phyloP scores from a whole-genome alignment of 2,888 invertebrate species.

The Drosophila meridiana region DNA sequence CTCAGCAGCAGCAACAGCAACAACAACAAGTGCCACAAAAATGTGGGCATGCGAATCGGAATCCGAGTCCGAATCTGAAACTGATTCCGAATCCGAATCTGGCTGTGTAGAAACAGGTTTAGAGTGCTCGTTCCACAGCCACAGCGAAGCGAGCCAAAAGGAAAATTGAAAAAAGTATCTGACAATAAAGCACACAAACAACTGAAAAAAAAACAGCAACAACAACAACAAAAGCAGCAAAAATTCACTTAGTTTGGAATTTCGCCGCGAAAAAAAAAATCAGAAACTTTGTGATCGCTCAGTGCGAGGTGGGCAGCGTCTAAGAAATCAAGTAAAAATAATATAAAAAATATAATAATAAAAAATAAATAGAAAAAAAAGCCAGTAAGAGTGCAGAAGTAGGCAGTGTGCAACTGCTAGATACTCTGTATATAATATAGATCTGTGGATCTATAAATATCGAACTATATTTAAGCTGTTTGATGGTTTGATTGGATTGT shows the following conservation, averaged over 20 bases:
- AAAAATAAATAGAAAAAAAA: constrained; percentile 18
- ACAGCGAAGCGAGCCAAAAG: constrained; percentile 74
- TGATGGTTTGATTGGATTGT: too few relatives aligned
- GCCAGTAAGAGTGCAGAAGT: background rate
- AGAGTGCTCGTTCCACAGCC: constrained; percentile 60
- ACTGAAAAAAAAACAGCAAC: constrained; percentile 13
- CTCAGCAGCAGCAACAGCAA: constrained; percentile 25
- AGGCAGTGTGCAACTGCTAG: background rate
- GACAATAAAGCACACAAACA: constrained; percentile 46
- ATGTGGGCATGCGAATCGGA: constrained; percentile 72
- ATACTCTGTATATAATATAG: background rate
- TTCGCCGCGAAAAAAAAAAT: constrained; percentile 68
- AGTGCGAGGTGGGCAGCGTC: constrained; percentile 56
- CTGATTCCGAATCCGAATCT: constrained; percentile 70
- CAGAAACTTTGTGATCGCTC: constrained; percentile 47
- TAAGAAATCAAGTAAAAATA: constrained; percentile 22
- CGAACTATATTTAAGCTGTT: background rate
- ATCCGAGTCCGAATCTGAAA: constrained; percentile 67
- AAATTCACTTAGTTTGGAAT: constrained; percentile 81
- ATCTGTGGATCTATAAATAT: background rate
- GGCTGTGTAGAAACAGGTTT: constrained; percentile 76
- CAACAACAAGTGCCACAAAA: constrained; percentile 40
- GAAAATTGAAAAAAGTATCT: constrained; percentile 70
- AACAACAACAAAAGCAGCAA: constrained; percentile 36
- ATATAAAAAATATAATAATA: constrained; percentile 5